Conservation (phyloP, 2,113 vertebrate species). For the Gracilinanus agilis region DNA sequence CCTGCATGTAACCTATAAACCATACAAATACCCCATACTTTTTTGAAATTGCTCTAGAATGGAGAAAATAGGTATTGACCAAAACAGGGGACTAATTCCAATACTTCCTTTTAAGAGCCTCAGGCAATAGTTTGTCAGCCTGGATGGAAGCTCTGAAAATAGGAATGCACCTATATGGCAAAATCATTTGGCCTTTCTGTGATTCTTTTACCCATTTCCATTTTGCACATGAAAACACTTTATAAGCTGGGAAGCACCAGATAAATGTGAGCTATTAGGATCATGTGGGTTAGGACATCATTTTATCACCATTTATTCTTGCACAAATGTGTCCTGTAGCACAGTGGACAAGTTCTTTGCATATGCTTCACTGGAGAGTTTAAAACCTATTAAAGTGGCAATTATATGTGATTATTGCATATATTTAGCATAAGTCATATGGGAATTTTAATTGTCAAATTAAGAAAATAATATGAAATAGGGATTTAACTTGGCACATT, state of each 20-base stretch:
- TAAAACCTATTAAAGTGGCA: conserved; percentile 45
- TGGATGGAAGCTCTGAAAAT: conserved; percentile 10
- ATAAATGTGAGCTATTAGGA: background rate
- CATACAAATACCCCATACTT: conserved; percentile 43
- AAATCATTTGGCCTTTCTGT: conserved; percentile 28
- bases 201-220: background rate
- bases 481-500: background rate
- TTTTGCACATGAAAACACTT: background rate
- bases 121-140: conserved; percentile 15
- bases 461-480: conserved; percentile 37
- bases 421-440: conserved; percentile 9
- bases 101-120: conserved; percentile 46
- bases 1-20: conserved; percentile 64
- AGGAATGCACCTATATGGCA: conserved; percentile 34
- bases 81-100: conserved; percentile 58
- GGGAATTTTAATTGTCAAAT: conserved; percentile 28
- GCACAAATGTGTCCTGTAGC: conserved; percentile 6
- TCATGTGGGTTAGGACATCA: background rate
- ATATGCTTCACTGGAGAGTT: background rate
- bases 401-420: conserved; percentile 12
- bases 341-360: conserved; percentile 11
- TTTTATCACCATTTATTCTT: background rate
- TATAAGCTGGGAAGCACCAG: background rate
- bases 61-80: conserved; percentile 62
- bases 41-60: conserved; percentile 73